Base-by-base conservation (phyloP, 2,113 vertebrate species). In the Myocastor coypus region DNA sequence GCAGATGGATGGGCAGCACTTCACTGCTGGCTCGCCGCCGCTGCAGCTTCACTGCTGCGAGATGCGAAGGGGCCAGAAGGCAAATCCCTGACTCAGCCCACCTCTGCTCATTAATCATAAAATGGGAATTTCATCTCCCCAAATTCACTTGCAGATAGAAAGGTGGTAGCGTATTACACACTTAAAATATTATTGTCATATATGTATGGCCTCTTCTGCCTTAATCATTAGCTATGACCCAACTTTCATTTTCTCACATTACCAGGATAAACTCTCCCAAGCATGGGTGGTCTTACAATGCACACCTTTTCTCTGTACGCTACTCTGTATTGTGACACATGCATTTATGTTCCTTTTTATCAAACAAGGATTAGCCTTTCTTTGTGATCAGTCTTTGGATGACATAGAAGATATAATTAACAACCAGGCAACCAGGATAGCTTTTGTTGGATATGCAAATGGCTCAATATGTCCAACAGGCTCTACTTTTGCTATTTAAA, bases 101-200 rank as follows among this genome's bases (percentile, higher is more conserved):
- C 75, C 73, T 84, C 28, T 82, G 34, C 9, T 87, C 37, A 81
- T 73, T 87, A 78, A 66, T 89, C 83, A 84, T 1, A 77, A 8
- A 46, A 64, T 24, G 82, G 22, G 24, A 84, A 92, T 94, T 87
- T 63, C 69, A 84, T 59, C 94, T 66, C 10, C 6, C 46, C 81
- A 81, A 83, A 92, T 93, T 81, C 14, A 71, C 61, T 87, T 78
- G 28, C 61, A 84, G 69, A 83, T 93, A 55, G 26, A 89, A 96
- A 92, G 63, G 57, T 68, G 37, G 95, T 61, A 55, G 40, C 69
- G 46, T 0, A 42, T 81, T 32, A 83, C 71, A 73, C 32, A 82
- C 32, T 96, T 88, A 91, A 95, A 90, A 66, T 83, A 57, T n/a
- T 68, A 30, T 81, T 71, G 63, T 22, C 64, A 81, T 78, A 61